Evolutionary conservation across 2,113 vertebrate species (phyloP).

Genomic region (Lanius ludovicianus): DNA sequence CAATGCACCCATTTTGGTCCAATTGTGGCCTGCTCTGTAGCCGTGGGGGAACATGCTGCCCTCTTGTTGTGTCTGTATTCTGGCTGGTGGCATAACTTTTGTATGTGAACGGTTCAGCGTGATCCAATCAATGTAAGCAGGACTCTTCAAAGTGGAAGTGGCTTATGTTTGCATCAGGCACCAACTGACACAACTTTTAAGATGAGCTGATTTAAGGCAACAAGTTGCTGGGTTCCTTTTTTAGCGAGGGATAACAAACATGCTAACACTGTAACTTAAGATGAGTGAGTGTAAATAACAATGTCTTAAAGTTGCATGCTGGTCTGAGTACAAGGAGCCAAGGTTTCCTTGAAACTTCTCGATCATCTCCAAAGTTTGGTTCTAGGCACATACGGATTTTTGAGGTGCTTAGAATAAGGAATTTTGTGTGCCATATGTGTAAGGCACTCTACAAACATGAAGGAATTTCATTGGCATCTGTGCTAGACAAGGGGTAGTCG

Average conservation of each 20-base stretch:
- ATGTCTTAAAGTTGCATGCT: neutral
- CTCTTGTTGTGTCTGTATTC: accelerated
- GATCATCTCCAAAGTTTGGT: neutral
- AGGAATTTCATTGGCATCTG: neutral
- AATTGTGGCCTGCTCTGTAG: accelerated
- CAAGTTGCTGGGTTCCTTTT: neutral
- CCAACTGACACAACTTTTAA: neutral
- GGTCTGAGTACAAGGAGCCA: neutral
- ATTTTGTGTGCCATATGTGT: neutral
- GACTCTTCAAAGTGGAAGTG: neutral
- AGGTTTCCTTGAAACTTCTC: neutral
- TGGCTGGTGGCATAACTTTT: neutral
- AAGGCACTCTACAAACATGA: neutral
- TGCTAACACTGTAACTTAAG: neutral
- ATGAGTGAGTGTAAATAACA: neutral
- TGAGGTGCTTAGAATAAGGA: neutral
- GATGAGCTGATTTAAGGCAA: neutral
- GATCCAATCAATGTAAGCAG: neutral
- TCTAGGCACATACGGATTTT: neutral
- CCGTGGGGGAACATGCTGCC: neutral
- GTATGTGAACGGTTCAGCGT: neutral
- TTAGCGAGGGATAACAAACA: neutral
- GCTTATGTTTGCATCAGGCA: neutral
- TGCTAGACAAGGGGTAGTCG: neutral
- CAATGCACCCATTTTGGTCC: accelerated